phyloP scores from a whole-genome alignment of 2,113 vertebrate species.

The Otolemur garnettii region DNA sequence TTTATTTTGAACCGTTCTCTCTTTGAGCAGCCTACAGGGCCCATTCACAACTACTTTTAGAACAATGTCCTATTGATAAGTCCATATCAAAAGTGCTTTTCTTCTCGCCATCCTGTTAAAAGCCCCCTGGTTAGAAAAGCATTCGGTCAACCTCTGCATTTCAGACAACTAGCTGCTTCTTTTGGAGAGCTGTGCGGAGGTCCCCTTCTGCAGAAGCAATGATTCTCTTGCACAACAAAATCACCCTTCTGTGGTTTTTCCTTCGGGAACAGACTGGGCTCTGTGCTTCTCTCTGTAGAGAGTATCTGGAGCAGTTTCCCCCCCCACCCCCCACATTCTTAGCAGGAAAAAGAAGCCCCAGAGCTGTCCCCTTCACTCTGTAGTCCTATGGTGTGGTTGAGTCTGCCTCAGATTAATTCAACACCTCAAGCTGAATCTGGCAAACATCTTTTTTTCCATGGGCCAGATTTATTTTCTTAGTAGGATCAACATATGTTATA shows the following conservation, averaged over 20 bases:
- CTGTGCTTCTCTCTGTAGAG: slow-evolving; percentile 76
- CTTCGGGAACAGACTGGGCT: slow-evolving; percentile 75
- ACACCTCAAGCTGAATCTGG: slow-evolving; percentile 73
- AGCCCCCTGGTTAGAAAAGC: slow-evolving; percentile 70
- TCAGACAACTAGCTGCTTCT: slow-evolving; percentile 76
- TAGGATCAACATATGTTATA: slow-evolving; percentile 73
- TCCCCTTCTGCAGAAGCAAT: slow-evolving; percentile 72
- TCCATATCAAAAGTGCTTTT: slow-evolving; percentile 70
- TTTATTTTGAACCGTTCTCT: slow-evolving; percentile 67
- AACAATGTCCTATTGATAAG: slow-evolving; percentile 74
- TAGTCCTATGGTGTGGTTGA: slow-evolving; percentile 56
- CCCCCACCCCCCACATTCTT: slow-evolving; percentile 30
- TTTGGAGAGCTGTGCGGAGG: slow-evolving; percentile 73
- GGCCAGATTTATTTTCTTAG: slow-evolving; percentile 68
- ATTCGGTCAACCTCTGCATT: slow-evolving; percentile 76
- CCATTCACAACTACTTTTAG: slow-evolving; percentile 52
- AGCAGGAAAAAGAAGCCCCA: slow-evolving; percentile 59
- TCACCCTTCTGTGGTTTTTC: slow-evolving; percentile 75
- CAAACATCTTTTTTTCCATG: neutral
- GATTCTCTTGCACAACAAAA: slow-evolving; percentile 75
- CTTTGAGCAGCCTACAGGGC: slow-evolving; percentile 15
- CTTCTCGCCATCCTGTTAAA: slow-evolving; percentile 72
- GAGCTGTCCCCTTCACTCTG: slow-evolving; percentile 68
- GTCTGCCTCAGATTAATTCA: slow-evolving; percentile 61
- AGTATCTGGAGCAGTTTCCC: slow-evolving; percentile 56